Evolutionary conservation across 1,140 invertebrate genomes (phyloP), one percentile per base, ranked within the genome.

Genomic region (Oncopodura yosiiana): DNA sequence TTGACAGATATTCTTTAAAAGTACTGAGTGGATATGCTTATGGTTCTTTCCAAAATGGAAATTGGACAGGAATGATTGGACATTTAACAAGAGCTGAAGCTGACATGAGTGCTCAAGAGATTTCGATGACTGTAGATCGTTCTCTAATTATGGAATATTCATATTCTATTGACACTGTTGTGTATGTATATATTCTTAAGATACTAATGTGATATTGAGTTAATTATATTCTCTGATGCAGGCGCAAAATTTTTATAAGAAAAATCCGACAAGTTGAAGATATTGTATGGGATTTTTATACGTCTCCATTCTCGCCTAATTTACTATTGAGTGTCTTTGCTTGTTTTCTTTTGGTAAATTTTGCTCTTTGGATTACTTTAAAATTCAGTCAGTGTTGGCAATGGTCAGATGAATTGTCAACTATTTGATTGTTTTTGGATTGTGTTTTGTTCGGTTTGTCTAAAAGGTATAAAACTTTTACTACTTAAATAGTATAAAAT

Each of bases 51-150:
- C 3, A 14, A 18, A 51, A 51, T 26, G 49, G 49, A 23, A 41
- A 9, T 32, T 51, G 49, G 49, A 34, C 11, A 16, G 49, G 49
- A 32, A 51, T 51, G 37, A 42, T 51, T 16, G 49, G 49, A 0
- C 37, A 23, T 16, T 43, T 51, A 12, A 29, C 23, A 41, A 41
- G 49, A 42, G n/a, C 29, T 14, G 49, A 51, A 42, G 16, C 0
- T 30, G 49, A 51, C 26, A 19, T 51, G 24, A 51, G 37, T 4
- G 39, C 41, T 30, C 41, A 36, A 2, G 49, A 51, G 41, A 0
- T 51, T 12, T 51, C 49, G 3, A 26, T 51, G 9, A 34, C 49
- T 2, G 21, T 27, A 5, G 49, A 51, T 18, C 14, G 49, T 3
- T 18, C 41, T 27, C 0, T 18, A 9, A 41, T 26, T 19, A 42